Evolutionary conservation across 1,140 invertebrate species (phyloP), one percentile per base, ranked within the genome.

Genomic region (Panonychus citri): DNA sequence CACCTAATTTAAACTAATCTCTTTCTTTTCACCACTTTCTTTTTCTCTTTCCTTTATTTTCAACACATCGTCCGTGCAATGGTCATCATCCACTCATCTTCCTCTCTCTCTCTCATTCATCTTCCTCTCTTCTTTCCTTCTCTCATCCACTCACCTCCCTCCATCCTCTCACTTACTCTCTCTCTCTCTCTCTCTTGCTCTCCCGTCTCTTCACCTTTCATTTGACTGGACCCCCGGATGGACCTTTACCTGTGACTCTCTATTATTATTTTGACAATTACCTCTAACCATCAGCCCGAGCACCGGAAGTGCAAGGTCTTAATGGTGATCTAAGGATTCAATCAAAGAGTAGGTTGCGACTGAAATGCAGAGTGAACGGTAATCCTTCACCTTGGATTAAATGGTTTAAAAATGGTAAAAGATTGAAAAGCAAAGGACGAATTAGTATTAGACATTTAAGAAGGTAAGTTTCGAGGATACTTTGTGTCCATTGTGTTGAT

Each of bases 301-400:
- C 30, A 21, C 56, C 56, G 19, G n/a, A 39, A 51, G 56, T 57
- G 10, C 15, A 39, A 10, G 48, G 50, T n/a, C 50, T 57, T 40
- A 39, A 37, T 37, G 56, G 49, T 46, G 56, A 57, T 46, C 28
- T 54, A 26, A 37, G 42, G 12, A 53, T 56, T 21, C 42, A 54
- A n/a, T 53, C 55, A 43, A 57, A 51, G 19, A 50, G 40, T 17
- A 59, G 57, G 37, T 40, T 60, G 13, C 60, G 56, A 43, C 52
- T 62, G 10, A 34, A 54, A 28, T 63, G 62, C 51, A 56, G 57
- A 26, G 57, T 62, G 17, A 43, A 52, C 46, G 62, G 62, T n/a
- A 62, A 61, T 48, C 62, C 62, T 21, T 43, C 59, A 52, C 61
- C 62, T 50, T 62, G 62, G 61, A 56, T 63, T 30, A 59, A 62